Conservation (phyloP, 2,888 invertebrate species). For the Chromoteleia sp. region DNA sequence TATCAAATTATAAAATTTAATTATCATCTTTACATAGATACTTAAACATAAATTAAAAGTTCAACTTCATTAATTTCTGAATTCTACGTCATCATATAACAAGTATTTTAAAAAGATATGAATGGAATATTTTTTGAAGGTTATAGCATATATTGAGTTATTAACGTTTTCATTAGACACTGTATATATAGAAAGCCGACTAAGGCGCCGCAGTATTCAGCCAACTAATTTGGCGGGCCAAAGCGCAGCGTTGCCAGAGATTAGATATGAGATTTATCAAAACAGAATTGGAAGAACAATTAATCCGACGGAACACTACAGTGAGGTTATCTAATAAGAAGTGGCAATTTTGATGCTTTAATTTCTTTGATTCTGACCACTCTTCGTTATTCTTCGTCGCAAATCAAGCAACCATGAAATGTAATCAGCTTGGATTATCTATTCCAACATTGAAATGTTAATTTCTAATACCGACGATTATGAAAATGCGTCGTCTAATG, state of each 20-base stretch:
- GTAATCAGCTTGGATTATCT: too few relatives aligned
- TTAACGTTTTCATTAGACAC: conserved; percentile 18
- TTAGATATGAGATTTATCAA: conserved; percentile 29
- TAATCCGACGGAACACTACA: conserved; percentile 4
- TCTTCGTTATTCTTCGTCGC: too few relatives aligned
- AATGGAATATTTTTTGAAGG: neutral
- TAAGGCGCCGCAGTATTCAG: conserved; percentile 23
- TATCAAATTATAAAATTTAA: too few relatives aligned
- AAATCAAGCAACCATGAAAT: too few relatives aligned
- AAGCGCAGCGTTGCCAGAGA: conserved; percentile 25
- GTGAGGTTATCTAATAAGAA: conserved; percentile 7
- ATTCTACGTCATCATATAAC: too few relatives aligned
- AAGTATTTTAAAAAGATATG: neutral
- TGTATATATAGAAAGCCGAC: conserved; percentile 19
- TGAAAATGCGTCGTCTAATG: conserved; percentile 36
- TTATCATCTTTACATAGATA: too few relatives aligned
- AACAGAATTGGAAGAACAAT: conserved; percentile 28
- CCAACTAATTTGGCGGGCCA: conserved; percentile 32
- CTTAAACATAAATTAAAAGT: too few relatives aligned
- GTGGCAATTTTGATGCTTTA: too few relatives aligned
- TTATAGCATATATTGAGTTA: neutral
- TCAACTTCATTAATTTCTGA: too few relatives aligned
- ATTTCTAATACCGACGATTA: conserved; percentile 31
- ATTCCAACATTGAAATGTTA: conserved; percentile 14
- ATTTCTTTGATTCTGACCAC: too few relatives aligned